Evolutionary conservation across 1,140 invertebrate genomes (phyloP), one percentile per base, ranked within the genome.

Genomic region (Drosophila quadrilineata): DNA sequence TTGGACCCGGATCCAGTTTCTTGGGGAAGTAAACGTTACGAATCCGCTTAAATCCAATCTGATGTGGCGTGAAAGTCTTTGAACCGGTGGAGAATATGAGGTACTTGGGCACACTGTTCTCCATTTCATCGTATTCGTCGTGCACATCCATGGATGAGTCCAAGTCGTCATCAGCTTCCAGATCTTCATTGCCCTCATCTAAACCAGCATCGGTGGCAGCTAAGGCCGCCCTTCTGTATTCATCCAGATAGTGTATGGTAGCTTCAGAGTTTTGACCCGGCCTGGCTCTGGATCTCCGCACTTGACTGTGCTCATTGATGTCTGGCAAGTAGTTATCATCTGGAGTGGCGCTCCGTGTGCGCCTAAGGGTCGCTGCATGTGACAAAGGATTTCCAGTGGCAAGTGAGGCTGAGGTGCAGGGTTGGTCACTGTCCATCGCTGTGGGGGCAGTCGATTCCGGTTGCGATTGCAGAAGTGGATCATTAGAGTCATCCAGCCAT

Each of bases 1-100:
- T 92, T 1, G 93, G 93, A 2, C 94, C 94, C 6, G 93, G 93
- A 76, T 94, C 93, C 3, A 95, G 89, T 65, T 92, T 90, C 71
- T 93, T 92, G 2, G 94, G 94, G 80, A 96, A 95, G 38, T 92
- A 92, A 3, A 95, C 92, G 31, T 93, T 92, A 67, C 93, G 93
- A 41, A 97, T 95, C 74, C 93, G 91, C 88, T 97, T 97, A 62
- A 97, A 95, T 24, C 94, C 95, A 65, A 97, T 95, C 91, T 96
- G 95, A 92, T 97, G 96, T 0, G 96, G 96, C 2, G 95, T 95
- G 72, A 95, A 97, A 0, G 96, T 96, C 89, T 95, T 93, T 6
- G 94, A 94, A 0, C 96, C 96, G 43, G 94, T 96, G 4, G 95
- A 96, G 88, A 96, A 97, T 65, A 97, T 97, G 9, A 97, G 91